Evolutionary conservation across 2,888 invertebrate species (phyloP), one percentile per base, ranked within the genome.

Genomic region (Priocnemis perturbator): DNA sequence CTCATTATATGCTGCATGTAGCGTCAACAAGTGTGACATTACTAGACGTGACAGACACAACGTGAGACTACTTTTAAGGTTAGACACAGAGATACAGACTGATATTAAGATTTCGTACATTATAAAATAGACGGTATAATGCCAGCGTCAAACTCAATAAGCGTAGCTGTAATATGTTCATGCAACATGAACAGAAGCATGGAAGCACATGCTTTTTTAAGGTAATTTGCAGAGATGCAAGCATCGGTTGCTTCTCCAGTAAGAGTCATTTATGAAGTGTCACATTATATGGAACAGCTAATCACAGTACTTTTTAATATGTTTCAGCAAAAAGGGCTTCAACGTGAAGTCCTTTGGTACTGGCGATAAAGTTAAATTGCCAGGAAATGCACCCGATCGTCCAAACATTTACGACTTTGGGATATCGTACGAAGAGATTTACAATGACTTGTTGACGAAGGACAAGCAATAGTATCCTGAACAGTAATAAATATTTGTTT

Each of bases 111-210:
- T 26, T 26, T 47, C 21, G 15, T 26, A 26, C 11, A 14, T 47
- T 26, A 19, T 44, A 20, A 7, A 14, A 14, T 2, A 14, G 15
- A 26, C n/a, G n/a, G 14, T 59, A 59, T n/a, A 60, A 89, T 89
- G 89, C 87, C 88, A 58, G 78, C 84, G 7, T 78, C 86, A 11
- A 88, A 82, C 73, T 82, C 86, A 83, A 89, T 96, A 82, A 94
- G 93, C 85, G 93, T 99, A 83, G 99, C 99, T 23, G 98, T 99
- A 64, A 96, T 98, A 80, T 99, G 99, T 91, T 99, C 99, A 9
- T 98, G 98, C 86, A 99, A 99, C 89, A 99, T 99, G 97, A 99
- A 99, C 88, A 93, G 99, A 69, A 98, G 98, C 85, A 99, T 99
- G 99, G 99, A 99, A 91, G 99, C 99, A 17, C 99, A 99, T 91